A percentile compares a stretch with the other conserved stretches of the same genome.
Evolutionary conservation across 2,888 invertebrate genomes (phyloP).

Genomic region (Drosophila mimetica): DNA sequence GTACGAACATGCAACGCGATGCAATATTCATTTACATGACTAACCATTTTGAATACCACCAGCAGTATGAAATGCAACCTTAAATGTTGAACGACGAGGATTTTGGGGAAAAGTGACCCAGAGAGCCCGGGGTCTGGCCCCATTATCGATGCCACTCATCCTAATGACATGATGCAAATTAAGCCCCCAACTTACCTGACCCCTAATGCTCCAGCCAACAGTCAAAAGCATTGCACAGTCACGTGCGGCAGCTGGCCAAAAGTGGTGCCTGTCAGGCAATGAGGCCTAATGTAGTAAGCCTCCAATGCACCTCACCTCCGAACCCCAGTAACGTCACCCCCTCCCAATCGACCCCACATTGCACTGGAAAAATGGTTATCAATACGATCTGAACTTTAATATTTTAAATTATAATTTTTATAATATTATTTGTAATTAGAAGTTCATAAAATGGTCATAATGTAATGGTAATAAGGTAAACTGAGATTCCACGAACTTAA

Average conservation of each 20-base stretch:
- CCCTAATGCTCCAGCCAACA: constrained; percentile 35
- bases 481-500: too few species aligned
- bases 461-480: too few species aligned
- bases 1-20: neutral
- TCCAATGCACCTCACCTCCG: constrained; percentile 27
- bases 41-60: constrained; percentile 11
- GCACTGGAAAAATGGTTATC: neutral
- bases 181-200: constrained; percentile 47
- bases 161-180: constrained; percentile 76
- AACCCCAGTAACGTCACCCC: constrained; percentile 8
- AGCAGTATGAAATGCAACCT: constrained; percentile 4
- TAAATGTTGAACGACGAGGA: neutral
- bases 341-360: neutral
- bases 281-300: constrained; percentile 64
- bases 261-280: constrained; percentile 57
- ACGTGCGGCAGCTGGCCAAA: constrained; percentile 70
- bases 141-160: constrained; percentile 65
- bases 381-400: neutral
- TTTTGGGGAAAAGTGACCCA: constrained; percentile 22
- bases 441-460: too few species aligned
- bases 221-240: constrained; percentile 53
- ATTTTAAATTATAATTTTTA: too few species aligned
- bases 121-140: constrained; percentile 33
- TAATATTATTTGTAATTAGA: too few species aligned
- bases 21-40: constrained; percentile 21